Evolutionary conservation across 2,888 invertebrate genomes (phyloP), one percentile per base, ranked within the genome.

Genomic region (Magallana nippona): DNA sequence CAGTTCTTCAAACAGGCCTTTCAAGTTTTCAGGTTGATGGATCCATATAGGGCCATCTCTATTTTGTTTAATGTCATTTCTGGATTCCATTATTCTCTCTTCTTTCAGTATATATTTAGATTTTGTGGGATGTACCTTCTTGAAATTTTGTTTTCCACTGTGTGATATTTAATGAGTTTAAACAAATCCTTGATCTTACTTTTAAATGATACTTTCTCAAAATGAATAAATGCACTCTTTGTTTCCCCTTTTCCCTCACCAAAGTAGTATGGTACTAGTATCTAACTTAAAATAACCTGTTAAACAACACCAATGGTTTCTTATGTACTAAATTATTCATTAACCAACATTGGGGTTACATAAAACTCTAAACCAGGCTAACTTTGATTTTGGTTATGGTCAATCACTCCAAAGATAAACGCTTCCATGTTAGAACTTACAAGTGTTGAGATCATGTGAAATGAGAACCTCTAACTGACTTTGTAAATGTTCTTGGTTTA

Each of bases 281-380:
- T 19, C 71, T 71, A 27, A 27, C 71, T 71, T 27, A 22, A n/a
- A 71, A 27, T 71, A 71, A 27, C 71, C 71, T 27, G 44, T 44
- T 8, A 44, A 44, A 44, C 19, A 27, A 13, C 22, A 60, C 60
- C 17, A 60, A 15, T 60, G 32, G 71, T 71, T 27, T 71, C 27
- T 71, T 32, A 11, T 71, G 44, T 44, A 44, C 44, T 19, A 22
- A 22, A 27, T 71, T 27, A 71, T 71, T 71, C 27, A 71, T 71
- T 71, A 71, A 71, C 71, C 27, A 10, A 19, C 27, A 71, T 32
- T 71, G 71, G 27, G 44, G 71, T 71, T 32, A 27, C 71, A 71
- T 0, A 11, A 19, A 71, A 10, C n/a, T 71, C 71, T 27, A 27
- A 27, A 15, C 22, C 22, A 71, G 15, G 22, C 71, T 71, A 71